A percentile compares a stretch with the other conserved stretches of the same genome.
These are phyloP conservation scores for Nannoperca obscura DNA, from an alignment of 2,797 vertebrate species.

Conservation along the genomic window DNA sequence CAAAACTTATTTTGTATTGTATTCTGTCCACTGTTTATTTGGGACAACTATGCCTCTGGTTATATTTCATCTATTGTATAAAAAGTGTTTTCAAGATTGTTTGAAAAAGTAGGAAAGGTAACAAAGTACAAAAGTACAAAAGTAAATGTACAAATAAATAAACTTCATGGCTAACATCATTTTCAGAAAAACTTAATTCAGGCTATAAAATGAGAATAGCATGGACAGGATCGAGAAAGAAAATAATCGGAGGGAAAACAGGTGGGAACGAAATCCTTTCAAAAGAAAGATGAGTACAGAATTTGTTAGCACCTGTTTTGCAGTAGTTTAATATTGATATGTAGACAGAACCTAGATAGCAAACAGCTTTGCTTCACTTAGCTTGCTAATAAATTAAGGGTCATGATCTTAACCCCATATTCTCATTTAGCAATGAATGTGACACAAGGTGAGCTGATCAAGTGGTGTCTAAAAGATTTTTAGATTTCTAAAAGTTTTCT, in stretches of 20 bases:
- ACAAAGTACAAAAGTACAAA: background rate
- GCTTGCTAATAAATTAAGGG: background rate
- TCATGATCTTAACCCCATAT: no score
- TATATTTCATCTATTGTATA: conserved; percentile 42
- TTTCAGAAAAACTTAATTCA: background rate
- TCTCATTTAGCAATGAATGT: no score
- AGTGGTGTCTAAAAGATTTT: no score
- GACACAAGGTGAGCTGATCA: no score
- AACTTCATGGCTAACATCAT: background rate
- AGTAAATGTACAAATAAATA: background rate
- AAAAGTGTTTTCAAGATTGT: conserved; percentile 32
- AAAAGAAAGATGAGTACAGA: background rate
- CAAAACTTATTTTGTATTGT: conserved; percentile 10
- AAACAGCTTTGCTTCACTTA: no score
- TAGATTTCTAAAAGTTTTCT: no score
- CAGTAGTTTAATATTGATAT: background rate
- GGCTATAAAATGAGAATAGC: no score
- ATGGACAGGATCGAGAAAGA: no score
- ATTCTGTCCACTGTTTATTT: conserved; percentile 24
- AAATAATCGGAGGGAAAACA: background rate
- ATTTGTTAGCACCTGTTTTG: background rate
- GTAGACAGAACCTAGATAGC: background rate
- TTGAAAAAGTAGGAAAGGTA: conserved; percentile 28
- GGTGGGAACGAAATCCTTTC: background rate
- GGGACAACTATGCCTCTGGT: conserved; percentile 9